A percentile compares a stretch with the other conserved stretches of the same genome.
These are phyloP conservation scores for Enteromius trimaculatus DNA, from an alignment of 2,797 vertebrate species.

Conservation along the genomic window DNA sequence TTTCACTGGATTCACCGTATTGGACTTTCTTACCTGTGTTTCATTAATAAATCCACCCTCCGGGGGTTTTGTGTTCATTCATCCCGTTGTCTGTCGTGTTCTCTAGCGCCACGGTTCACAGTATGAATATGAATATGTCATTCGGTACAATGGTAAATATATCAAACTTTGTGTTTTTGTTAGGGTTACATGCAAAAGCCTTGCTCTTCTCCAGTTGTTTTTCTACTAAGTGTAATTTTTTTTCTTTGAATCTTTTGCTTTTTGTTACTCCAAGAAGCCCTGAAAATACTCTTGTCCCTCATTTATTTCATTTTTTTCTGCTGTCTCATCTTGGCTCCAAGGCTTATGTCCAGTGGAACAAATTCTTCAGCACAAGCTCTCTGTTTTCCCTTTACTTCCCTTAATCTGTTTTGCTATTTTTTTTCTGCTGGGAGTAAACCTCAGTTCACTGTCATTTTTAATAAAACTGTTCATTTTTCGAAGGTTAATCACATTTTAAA, in stretches of 20 bases:
- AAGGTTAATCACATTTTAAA: conserved; percentile 19
- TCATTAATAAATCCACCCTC: too few relatives aligned
- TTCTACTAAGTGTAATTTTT: background rate
- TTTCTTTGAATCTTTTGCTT: background rate
- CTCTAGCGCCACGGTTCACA: too few relatives aligned
- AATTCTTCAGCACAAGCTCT: background rate
- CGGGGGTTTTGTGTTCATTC: too few relatives aligned
- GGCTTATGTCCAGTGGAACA: conserved; percentile 20
- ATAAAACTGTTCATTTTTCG: conserved; percentile 26
- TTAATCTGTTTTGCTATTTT: conserved; percentile 3
- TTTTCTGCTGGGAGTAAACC: conserved; percentile 3
- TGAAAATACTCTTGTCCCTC: conserved; percentile 7
- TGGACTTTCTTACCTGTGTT: too few relatives aligned
- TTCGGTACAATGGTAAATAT: background rate
- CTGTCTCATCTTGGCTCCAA: conserved; percentile 4
- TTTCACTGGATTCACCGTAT: too few relatives aligned
- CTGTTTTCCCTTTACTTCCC: conserved; percentile 10
- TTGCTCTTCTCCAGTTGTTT: conserved; percentile 6
- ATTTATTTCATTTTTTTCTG: background rate
- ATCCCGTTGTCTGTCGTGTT: too few relatives aligned
- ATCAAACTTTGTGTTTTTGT: background rate
- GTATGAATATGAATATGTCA: background rate
- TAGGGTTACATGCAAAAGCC: background rate
- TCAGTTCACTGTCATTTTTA: conserved; percentile 22
- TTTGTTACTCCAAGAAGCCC: conserved; percentile 12